These are phyloP conservation scores for Phocoena sinus DNA, from an alignment of 2,113 vertebrate species.

Conservation along the genomic window DNA sequence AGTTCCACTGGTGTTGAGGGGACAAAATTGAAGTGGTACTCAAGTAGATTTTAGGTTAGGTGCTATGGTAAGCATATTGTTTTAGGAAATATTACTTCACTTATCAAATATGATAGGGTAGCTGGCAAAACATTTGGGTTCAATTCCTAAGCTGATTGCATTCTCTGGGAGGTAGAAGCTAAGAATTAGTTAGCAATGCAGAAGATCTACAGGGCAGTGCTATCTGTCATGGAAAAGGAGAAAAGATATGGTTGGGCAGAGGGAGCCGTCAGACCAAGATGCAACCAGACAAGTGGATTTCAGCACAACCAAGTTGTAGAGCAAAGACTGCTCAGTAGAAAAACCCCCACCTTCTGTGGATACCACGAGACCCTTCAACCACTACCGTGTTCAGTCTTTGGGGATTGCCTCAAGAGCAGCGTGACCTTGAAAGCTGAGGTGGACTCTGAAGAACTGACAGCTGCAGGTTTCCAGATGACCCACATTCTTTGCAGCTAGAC, in stretches of 20 bases:
- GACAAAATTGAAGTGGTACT: background rate
- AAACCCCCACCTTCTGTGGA: no score
- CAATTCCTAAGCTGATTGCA: background rate
- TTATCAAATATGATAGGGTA: background rate
- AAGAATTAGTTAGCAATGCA: background rate
- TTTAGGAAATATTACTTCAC: background rate
- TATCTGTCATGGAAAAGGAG: background rate
- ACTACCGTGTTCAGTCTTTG: background rate
- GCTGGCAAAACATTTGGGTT: background rate
- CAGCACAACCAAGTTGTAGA: accelerated
- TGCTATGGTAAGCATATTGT: background rate
- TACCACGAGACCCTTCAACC: background rate
- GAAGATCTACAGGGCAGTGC: background rate
- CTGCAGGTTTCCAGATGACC: background rate
- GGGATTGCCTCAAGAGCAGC: background rate
- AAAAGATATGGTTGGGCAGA: background rate
- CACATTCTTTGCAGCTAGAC: background rate
- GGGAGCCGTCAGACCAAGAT: accelerated
- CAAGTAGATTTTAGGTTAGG: background rate
- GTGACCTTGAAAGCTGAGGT: background rate
- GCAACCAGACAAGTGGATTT: background rate
- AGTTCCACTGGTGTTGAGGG: background rate
- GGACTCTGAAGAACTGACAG: background rate
- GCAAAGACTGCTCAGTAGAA: background rate
- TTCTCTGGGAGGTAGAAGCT: background rate